Base-by-base conservation (phyloP, 2,888 invertebrate genomes). In the Synergus umbraculus region DNA sequence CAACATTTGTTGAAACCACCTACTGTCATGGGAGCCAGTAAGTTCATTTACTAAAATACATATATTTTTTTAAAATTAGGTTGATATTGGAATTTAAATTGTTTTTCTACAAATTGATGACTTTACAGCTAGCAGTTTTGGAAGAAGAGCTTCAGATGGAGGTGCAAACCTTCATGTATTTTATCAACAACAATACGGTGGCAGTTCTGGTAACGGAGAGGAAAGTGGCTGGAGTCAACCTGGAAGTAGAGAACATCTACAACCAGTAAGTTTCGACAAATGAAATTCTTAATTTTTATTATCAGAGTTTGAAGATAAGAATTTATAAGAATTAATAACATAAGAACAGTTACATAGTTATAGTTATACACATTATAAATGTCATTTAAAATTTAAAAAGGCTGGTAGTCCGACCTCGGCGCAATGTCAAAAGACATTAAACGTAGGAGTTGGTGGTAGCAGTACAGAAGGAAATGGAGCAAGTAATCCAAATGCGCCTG, bases 1-100 rank as follows among this genome's bases (percentile, higher is more conserved):
- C 98, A 98, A 87, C 97, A 98, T 92, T 93, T 98, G 83, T 93
- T 99, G 79, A 98, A 98, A 91, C 98, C 98, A n/a, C 98, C 98
- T 0, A 96, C 96, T 80, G 97, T 97, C 15, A 95, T 98, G 95
- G 96, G 96, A 89, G 96, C 96, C 84, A 95, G 96, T 96, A 90
- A 93, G 94, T 93, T 78, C n/a, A 63, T 76, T 77, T 29, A 5
- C 15, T 18, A n/a, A 66, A 41, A 18, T 1, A 22, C 22, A 22
- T 22, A 22, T 22, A 22, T 29, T 1, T 29, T 29, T 15, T 66
- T 0, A 5, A 1, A 13, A 29, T 22, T 63, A 46, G 10, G 13
- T 63, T 22, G 13, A 5, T 13, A 29, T 63, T 4, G 22, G 22
- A 63, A 10, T 63, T 63, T 5, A 22, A 63, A 22, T 2, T 63